Evolutionary conservation across 2,888 invertebrate species (phyloP), one percentile per base, ranked within the genome.

Genomic region (Tuberolachnus salignus): DNA sequence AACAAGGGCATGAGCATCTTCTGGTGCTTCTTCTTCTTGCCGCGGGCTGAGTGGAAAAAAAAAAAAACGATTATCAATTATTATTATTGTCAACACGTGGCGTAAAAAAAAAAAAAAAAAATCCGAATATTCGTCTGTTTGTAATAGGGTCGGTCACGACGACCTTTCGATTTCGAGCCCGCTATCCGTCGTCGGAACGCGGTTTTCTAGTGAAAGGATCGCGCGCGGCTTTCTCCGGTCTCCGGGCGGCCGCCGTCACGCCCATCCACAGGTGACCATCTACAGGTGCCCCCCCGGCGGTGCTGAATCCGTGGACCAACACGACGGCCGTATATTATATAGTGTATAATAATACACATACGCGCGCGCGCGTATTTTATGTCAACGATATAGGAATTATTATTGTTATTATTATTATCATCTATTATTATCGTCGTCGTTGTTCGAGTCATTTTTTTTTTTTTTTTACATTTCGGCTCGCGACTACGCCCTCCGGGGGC

Each of bases 1-100:
- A 93, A 87, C 85, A 94, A 88, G 61, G 92, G 91, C 85, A 92
- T 85, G 83, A 93, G 89, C 84, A 91, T 90, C 88, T 92, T 92
- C 86, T 91, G 87, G 86, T 90, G 89, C 89, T 92, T 91, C 89
- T 92, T 93, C 89, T 92, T 93, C 87, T 92, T 92, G 84, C 92
- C 92, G 84, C 93, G 92, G 83, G 92, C 92, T 92, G 86, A 82
- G 80, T 82, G 49, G 13, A 53, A 6, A 14, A 23, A n/a, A 19
- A 42, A 70, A 3, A n/a, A n/a, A 46, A 46, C 16, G 16, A n/a
- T 14, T 14, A 23, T 53, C n/a, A 16, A 19, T 42, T 21, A 2
- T 1, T n/a, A 19, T 10, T 42, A 34, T 34, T 6, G 34, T 34
- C 34, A 34, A 34, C 34, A 6, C 4, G n/a, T 16, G 19, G 10